Conservation (phyloP, 2,797 vertebrate species). For the Streptopelia turtur region DNA sequence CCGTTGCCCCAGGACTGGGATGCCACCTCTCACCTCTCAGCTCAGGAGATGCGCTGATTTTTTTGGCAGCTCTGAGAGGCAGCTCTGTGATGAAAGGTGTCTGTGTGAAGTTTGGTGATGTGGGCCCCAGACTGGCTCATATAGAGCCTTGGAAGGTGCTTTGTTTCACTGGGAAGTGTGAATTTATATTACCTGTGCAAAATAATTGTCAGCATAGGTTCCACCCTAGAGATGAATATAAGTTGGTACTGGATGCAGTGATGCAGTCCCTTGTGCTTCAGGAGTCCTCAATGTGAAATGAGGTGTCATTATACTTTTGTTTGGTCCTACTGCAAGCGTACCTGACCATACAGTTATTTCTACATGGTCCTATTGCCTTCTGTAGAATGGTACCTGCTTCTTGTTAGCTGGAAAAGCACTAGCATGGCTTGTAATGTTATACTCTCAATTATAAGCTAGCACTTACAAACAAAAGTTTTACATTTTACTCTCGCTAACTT, state of each 20-base stretch:
- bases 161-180: background rate
- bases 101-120: background rate
- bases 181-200: background rate
- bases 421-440: background rate
- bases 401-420: background rate
- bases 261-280: background rate
- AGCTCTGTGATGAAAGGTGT: background rate
- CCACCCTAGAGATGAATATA: background rate
- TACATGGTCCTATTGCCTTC: background rate
- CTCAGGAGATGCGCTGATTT: background rate
- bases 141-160: background rate
- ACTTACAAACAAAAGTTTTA: background rate
- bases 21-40: background rate
- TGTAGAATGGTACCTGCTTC: background rate
- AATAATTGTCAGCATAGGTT: background rate
- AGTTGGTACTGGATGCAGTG: background rate
- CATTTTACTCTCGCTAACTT: background rate
- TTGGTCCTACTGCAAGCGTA: background rate
- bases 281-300: background rate
- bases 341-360: background rate
- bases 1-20: rapidly evolving
- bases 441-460: background rate
- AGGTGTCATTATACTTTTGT: background rate
- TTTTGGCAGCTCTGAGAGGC: background rate
- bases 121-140: background rate